Conservation (phyloP, 1,140 invertebrate species). For the Paraescarpia echinospica region DNA sequence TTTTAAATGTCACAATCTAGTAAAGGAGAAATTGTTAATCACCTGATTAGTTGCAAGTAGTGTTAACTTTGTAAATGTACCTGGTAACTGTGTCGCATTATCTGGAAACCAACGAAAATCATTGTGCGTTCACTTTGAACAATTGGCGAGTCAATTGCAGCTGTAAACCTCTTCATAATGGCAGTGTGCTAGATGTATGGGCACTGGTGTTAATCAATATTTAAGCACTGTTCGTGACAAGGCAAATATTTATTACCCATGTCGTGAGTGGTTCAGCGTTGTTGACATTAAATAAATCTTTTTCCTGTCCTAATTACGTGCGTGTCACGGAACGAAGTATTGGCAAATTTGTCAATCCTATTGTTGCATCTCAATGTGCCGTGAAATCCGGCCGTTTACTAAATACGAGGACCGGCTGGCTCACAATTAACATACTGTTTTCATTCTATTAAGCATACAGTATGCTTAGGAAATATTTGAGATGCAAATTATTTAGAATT, state of each 20-base stretch:
- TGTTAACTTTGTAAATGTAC: too few species aligned
- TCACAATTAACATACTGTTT: too few species aligned
- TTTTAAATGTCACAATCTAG: too few species aligned
- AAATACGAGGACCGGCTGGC: neutral
- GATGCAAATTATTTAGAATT: too few species aligned
- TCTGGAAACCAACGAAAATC: too few species aligned
- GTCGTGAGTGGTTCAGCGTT: neutral
- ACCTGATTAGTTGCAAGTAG: too few species aligned
- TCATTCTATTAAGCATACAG: too few species aligned
- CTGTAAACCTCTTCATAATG: neutral
- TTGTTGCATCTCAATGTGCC: neutral
- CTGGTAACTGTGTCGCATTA: too few species aligned
- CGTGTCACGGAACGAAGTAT: neutral
- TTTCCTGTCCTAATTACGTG: neutral
- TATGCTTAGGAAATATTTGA: too few species aligned
- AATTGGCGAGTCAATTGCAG: neutral
- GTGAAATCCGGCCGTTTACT: neutral
- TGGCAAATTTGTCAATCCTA: neutral
- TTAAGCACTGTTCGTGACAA: neutral
- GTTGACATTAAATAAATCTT: conserved; percentile 6
- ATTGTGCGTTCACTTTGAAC: neutral
- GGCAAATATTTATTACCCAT: neutral
- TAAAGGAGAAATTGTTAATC: too few species aligned
- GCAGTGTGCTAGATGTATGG: neutral
- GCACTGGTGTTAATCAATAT: neutral